Conservation (phyloP, 2,113 vertebrate species). For the Heterotilapia buettikoferi region DNA sequence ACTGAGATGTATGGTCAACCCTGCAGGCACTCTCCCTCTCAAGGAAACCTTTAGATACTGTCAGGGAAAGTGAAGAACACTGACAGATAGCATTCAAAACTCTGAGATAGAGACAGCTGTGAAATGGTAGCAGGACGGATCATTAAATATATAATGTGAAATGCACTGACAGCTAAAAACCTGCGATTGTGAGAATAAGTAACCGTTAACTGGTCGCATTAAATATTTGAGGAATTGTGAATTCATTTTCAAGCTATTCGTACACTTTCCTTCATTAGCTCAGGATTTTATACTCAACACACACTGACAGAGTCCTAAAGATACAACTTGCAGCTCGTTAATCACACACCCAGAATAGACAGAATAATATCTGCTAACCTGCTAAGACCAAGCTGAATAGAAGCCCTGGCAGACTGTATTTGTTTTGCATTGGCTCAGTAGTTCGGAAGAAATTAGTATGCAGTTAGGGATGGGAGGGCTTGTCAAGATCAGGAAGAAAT, state of each 20-base stretch:
- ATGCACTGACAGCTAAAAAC: background rate
- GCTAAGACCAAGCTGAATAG: conserved; percentile 28
- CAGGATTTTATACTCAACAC: background rate
- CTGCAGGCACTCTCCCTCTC: conserved; percentile 5
- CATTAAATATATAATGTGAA: background rate
- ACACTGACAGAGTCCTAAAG: conserved; percentile 6
- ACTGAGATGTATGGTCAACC: conserved; percentile 27
- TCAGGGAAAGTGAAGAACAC: background rate
- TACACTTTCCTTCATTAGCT: conserved; percentile 1
- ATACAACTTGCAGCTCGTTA: conserved; percentile 28
- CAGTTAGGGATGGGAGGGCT: conserved; percentile 46
- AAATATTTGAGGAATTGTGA: background rate
- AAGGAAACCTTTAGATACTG: conserved; percentile 32
- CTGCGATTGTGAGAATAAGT: background rate
- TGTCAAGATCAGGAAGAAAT: conserved; percentile 59
- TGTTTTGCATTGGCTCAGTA: conserved; percentile 55
- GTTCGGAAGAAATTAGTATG: conserved; percentile 58
- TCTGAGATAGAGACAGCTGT: background rate
- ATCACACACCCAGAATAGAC: conserved; percentile 25
- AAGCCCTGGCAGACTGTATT: conserved; percentile 47
- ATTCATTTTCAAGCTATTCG: background rate
- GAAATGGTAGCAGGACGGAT: background rate
- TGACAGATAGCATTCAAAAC: conserved; percentile 15
- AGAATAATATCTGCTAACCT: conserved; percentile 25
- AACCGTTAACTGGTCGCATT: background rate